Percentiles rank a stretch among this genome's conserved stretches.
phyloP scores from a whole-genome alignment of 2,797 vertebrate species.

The Anguilla obscura region DNA sequence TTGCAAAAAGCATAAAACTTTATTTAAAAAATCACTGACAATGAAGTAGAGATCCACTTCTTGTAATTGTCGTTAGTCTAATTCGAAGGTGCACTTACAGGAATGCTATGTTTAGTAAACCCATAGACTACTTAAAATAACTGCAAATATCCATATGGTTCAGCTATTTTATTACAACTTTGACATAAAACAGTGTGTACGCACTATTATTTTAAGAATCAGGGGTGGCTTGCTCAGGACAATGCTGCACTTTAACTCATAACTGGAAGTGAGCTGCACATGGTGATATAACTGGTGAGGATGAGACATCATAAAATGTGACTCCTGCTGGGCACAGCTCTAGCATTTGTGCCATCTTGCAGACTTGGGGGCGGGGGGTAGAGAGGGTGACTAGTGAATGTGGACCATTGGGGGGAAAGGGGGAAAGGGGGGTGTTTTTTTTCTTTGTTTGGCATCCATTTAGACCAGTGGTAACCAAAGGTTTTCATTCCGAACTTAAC shows the following conservation, averaged over 20 bases:
- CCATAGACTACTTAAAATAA: neutral
- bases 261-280: neutral
- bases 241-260: neutral
- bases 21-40: neutral
- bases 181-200: neutral
- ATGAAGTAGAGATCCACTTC: neutral
- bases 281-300: neutral
- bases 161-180: neutral
- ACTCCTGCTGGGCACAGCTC: neutral
- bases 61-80: neutral
- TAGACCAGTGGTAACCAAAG: no score
- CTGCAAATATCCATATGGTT: neutral
- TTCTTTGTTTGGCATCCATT: no score
- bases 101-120: neutral
- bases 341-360: neutral
- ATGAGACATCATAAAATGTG: neutral
- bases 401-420: no score
- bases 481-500: no score
- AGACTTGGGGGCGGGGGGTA: no score
- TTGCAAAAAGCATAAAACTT: neutral
- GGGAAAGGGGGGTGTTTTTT: no score
- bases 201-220: neutral
- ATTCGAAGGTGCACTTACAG: neutral
- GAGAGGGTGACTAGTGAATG: no score
- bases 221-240: no score